A percentile compares a stretch with the other conserved stretches of the same genome.
These are phyloP conservation scores for Tineola bisselliella DNA, from an alignment of 2,888 invertebrate genomes.

Conservation along the genomic window DNA sequence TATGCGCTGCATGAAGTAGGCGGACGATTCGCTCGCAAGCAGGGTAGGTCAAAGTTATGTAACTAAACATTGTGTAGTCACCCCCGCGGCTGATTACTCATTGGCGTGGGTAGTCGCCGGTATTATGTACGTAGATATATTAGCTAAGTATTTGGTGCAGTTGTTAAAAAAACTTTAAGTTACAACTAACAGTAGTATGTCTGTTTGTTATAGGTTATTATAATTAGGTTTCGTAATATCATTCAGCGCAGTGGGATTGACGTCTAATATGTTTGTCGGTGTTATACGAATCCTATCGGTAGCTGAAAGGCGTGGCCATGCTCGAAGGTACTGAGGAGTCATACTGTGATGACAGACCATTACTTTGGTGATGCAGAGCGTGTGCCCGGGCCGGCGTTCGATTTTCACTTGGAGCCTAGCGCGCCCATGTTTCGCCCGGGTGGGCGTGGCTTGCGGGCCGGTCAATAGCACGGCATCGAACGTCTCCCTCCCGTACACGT, in stretches of 20 bases:
- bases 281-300: too few species aligned
- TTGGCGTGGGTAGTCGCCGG: slow-evolving; percentile 20
- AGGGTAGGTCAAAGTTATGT: slow-evolving; percentile 22
- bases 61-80: slow-evolving; percentile 12
- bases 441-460: slow-evolving; percentile 65
- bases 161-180: too few species aligned
- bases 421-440: slow-evolving; percentile 61
- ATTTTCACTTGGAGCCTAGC: slow-evolving; percentile 65
- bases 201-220: too few species aligned
- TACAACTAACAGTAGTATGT: too few species aligned
- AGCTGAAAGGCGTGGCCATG: background rate
- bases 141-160: too few species aligned
- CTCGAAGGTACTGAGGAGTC: background rate
- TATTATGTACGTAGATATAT: slow-evolving; percentile 23
- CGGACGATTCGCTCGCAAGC: slow-evolving; percentile 19
- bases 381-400: slow-evolving; percentile 65
- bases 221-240: too few species aligned
- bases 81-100: too few species aligned
- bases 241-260: slow-evolving; percentile 21
- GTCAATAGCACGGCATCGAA: slow-evolving; percentile 62
- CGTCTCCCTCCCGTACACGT: slow-evolving; percentile 35
- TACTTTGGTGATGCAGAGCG: slow-evolving; percentile 26
- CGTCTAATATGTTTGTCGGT: slow-evolving; percentile 19
- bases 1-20: background rate
- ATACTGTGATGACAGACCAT: background rate